Evolutionary conservation across 37 sponge, comb jelly and placozoan genomes (phyloP), one percentile per base, ranked within the genome.

Genomic region (Ianthella basta): DNA sequence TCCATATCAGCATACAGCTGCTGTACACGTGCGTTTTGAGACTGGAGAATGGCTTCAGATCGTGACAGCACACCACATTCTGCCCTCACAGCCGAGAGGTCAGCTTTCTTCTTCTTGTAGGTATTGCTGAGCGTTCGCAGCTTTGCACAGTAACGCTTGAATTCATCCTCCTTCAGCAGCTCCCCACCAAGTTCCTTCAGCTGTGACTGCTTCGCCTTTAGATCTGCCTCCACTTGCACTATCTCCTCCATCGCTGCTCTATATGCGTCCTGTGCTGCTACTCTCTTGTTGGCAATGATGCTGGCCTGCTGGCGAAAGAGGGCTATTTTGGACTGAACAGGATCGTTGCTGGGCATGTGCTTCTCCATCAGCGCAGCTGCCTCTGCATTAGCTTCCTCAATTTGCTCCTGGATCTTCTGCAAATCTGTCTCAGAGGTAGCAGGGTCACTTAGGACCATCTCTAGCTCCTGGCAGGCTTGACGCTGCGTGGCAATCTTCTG

Each of bases 241-340:
- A 94, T 67, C 64, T 96, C 89, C 23, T 96, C 96, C 86, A 88
- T 55, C 16, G 85, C 83, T 56, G 67, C 85, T 79, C 86, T 83
- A 55, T 85, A 88, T 32, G 36, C 44, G 6, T 90, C 89, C 16
- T 88, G 90, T 44, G 89, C 89, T 34, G 82, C 74, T 57, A 92
- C 86, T 56, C 87, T 92, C 82, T 97, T 97, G 66, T 86, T 72
- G 3, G 90, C 72, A 64, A 97, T 95, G 55, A 95, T 90, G 36
- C 89, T 87, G 15, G 97, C 97, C 63, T 97, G 98, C 84, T 99
- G 98, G 32, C 99, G 75, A 78, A 97, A 97, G 59, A 99, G 82
- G n/a, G 90, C 85, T 55, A 99, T 82, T 44, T 97, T 97, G 68
- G 97, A 94, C 33, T 93, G 83, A 0, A 68, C 30, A 15, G 95